Evolutionary conservation across 2,113 vertebrate genomes (phyloP), one percentile per base, ranked within the genome.

Genomic region (Notiomystis cincta): DNA sequence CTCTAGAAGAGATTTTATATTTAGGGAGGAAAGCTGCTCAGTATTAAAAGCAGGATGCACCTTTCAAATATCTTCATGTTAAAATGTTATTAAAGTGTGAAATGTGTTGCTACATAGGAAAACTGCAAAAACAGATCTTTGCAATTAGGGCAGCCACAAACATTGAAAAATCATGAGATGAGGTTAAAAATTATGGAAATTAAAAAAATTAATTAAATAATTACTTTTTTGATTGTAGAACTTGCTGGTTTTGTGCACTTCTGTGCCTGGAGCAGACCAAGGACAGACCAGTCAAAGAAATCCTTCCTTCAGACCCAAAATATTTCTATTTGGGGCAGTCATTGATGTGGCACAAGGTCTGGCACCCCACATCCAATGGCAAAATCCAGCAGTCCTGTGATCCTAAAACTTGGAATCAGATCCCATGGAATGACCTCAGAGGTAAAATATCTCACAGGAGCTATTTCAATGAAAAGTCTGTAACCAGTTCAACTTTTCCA

Each of bases 301-400:
- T 19, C 6, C 27, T 78, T 69, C 38, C 38, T 50, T 51, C 3
- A 3, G 9, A 27, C 37, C 20, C 21, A 25, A 53, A 57, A 73
- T 54, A n/a, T 48, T 45, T 81, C 58, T 11, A 8, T 40, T 22
- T 73, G 15, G 37, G 57, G 7, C 13, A 47, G 14, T 19, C 38
- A 50, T 0, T 1, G 1, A 5, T 22, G 24, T 2, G 76, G 45
- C 6, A 69, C 67, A 64, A 42, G 10, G 3, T 56, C 21, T 50
- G 15, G 23, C 11, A 42, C 28, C 6, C 67, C 44, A 9, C 0
- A 20, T 11, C 12, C 53, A 13, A 6, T 2, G 3, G 25, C 4
- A 11, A 91, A 73, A 85, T 3, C 15, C 45, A 31, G 3, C 18
- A 60, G 37, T 25, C 19, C 35, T 60, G 24, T n/a, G 20, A 48